phyloP scores from a whole-genome alignment of 2,797 vertebrate genomes.

The Bucorvus abyssinicus region DNA sequence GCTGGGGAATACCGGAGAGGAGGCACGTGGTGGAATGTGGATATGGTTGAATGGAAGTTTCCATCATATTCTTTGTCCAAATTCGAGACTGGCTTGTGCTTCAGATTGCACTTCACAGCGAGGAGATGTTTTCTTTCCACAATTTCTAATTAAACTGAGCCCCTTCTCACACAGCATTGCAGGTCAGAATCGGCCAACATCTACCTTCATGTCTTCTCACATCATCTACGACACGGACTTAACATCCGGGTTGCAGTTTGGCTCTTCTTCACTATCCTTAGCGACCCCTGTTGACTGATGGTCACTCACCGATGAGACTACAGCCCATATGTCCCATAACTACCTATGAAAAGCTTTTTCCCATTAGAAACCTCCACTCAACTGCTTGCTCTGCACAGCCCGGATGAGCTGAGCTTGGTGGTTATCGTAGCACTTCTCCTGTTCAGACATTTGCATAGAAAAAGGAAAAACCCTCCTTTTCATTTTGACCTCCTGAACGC shows the following conservation, averaged over 20 bases:
- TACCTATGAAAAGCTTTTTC: not conserved
- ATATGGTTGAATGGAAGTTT: not conserved
- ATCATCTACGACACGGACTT: fast-evolving
- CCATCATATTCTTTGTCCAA: not conserved
- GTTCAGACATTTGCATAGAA: not conserved
- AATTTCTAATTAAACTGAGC: not conserved
- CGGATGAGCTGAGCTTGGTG: not conserved
- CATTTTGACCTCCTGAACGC: not conserved
- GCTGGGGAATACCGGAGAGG: not conserved
- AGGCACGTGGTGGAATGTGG: not conserved
- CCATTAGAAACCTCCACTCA: not conserved
- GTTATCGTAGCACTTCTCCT: not conserved
- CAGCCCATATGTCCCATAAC: not conserved
- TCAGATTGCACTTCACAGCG: not conserved
- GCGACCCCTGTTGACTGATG: not conserved
- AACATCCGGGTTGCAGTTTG: not conserved
- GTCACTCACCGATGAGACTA: not conserved
- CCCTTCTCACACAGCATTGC: not conserved
- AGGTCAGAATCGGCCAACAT: not conserved
- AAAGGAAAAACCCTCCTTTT: not conserved
- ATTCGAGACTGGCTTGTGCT: not conserved
- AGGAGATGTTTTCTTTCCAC: not conserved
- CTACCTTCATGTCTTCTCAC: not conserved
- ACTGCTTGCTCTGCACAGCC: fast-evolving
- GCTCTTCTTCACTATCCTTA: not conserved